Conservation (phyloP, 2,113 vertebrate species). For the Narcine bancroftii region DNA sequence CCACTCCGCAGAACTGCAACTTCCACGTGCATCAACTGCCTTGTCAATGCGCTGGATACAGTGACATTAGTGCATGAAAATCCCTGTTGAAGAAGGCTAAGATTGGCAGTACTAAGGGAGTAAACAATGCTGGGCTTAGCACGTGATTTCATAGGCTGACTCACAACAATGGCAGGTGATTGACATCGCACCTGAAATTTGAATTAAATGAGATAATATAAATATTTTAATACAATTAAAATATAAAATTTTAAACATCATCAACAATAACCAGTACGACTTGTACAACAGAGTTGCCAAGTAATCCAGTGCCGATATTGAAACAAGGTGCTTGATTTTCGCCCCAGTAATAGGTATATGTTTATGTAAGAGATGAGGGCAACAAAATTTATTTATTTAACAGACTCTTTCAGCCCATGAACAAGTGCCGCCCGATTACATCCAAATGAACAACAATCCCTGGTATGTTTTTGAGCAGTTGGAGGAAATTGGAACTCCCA, state of each 20-base stretch:
- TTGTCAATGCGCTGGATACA: constrained; percentile 50
- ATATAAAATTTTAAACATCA: background rate
- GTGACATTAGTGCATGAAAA: constrained; percentile 46
- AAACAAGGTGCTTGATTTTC: no score
- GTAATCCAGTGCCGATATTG: no score
- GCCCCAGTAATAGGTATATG: background rate
- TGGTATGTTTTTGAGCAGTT: no score
- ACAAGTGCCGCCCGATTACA: no score
- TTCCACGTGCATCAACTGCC: constrained; percentile 43
- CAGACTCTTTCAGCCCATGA: no score
- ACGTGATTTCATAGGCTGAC: constrained; percentile 16
- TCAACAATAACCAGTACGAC: background rate
- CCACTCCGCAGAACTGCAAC: constrained; percentile 40
- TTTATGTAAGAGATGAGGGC: background rate
- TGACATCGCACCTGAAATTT: background rate
- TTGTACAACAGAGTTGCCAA: no score
- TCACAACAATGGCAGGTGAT: constrained; percentile 28
- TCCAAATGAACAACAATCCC: no score
- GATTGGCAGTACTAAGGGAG: constrained; percentile 42
- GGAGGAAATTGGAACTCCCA: no score
- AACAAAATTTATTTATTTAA: no score
- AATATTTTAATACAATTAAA: background rate
- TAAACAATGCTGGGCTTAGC: constrained; percentile 43
- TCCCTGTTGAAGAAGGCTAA: constrained; percentile 49
- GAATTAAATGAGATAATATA: background rate